Base-by-base conservation (phyloP, 1,140 invertebrate genomes). In the Antheraea mylitta region DNA sequence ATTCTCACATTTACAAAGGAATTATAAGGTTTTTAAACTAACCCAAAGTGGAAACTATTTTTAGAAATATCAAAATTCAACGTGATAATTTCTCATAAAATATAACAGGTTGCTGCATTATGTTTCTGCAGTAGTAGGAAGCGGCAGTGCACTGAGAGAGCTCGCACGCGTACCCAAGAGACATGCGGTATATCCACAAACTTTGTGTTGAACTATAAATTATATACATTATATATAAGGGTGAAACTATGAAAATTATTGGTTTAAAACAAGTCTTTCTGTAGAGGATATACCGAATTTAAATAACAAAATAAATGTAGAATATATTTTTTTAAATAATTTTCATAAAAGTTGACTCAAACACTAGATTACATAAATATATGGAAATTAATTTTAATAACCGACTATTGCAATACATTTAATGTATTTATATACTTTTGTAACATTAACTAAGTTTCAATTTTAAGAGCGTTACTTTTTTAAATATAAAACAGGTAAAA, bases 181-280 rank as follows among this genome's bases (percentile, higher is more conserved):
- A 53, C 45, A 16, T 53, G 45, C 16, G 45, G 45, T 53, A 53
- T 16, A 53, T 53, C 9, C 45, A 53, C 48, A 2, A 58, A 64
- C 48, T 64, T 64, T 69, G n/a, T 69, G 22, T 68, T 67, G 64
- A 66, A 59, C 30, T 58, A 67, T 59, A 19, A 64, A 70, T 19
- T 36, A 61, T 22, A 61, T 19, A 61, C 18, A 1, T 61, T 11
- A 72, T 66, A 64, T 68, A 53, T 42, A 42, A 42, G 38, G 7
- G 7, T 42, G 38, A 42, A 42, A 11, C 38, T 13, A 13, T 53
- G 45, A 53, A 53, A 13, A 10, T 48, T 48, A 10, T 38, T 42
- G 38, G 9, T 53, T 53, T 53, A 53, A 16, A 53, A 53, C 16
- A 13, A 53, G 13, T 1, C 16, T 6, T 13, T 53, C 16, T 16